These are phyloP conservation scores for Deroplatys truncata DNA, from an alignment of 2,888 invertebrate genomes.

Conservation along the genomic window DNA sequence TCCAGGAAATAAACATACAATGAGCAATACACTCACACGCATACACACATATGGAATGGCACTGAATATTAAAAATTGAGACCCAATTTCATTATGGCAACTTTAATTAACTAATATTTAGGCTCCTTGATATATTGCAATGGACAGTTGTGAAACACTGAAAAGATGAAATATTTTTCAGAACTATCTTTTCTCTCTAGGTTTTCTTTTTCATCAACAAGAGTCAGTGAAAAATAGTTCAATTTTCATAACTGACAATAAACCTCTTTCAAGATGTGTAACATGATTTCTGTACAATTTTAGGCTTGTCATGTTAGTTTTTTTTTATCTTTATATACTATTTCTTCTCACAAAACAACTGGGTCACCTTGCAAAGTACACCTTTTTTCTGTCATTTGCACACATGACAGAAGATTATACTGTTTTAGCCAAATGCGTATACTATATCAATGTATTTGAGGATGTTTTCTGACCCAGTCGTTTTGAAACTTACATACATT, in stretches of 20 bases:
- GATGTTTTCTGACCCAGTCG: background rate
- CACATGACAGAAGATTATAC: background rate
- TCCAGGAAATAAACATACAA: background rate
- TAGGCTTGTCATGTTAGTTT: background rate
- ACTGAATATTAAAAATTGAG: background rate
- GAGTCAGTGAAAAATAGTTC: background rate
- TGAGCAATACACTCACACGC: background rate
- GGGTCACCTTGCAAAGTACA: background rate
- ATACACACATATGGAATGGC: slow-evolving; percentile 13
- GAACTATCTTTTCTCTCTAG: background rate
- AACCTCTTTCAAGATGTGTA: background rate
- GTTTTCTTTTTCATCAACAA: background rate
- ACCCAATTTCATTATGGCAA: slow-evolving; percentile 2
- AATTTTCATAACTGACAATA: background rate
- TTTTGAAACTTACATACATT: slow-evolving; percentile 5
- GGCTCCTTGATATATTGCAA: background rate
- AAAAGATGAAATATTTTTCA: background rate
- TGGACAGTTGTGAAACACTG: background rate
- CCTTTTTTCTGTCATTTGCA: background rate
- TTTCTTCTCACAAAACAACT: background rate
- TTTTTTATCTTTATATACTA: background rate
- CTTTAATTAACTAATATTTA: background rate
- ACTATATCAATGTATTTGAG: background rate
- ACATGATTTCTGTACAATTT: background rate
- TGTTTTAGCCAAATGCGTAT: background rate